Base-by-base conservation (phyloP, 2,888 invertebrate genomes). In the Phortica okadai region DNA sequence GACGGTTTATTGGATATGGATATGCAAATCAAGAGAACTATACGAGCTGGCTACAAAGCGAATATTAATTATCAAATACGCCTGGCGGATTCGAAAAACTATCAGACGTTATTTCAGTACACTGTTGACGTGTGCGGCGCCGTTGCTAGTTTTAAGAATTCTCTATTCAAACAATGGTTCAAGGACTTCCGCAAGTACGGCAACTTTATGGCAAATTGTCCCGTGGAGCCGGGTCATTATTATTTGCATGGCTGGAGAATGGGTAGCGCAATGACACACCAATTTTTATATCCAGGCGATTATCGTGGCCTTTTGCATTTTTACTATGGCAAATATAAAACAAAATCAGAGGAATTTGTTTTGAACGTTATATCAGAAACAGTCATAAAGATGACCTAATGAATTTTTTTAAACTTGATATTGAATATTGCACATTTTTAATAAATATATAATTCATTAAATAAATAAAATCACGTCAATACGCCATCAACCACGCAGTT, bases 151-250 rank as follows among this genome's bases (percentile, higher is more conserved):
- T 2, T 64, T 72, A n/a, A 76, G 77, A n/a, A 72, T 72, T 16
- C 73, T 76, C 42, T 83, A 45, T 79, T 80, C 1, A 80, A 80
- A 67, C 58, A 62, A 59, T 82, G 77, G 80, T 78, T 69, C 62
- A 74, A 75, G 8, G 79, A 78, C 58, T 2, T 82, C 0, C 33
- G 66, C 8, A 78, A 75, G 16, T 75, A 74, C 45, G 67, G 82
- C 6, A 84, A 83, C 54, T 79, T 81, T 25, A 76, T 79, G 58
- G 42, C 11, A 14, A 58, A 75, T n/a, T 83, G 83, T 72, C 82
- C 83, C 7, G 62, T 83, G 44, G 14, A 75, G 74, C 0, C 16
- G 8, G 76, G 50, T 33, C 67, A 74, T 10, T 80, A 79, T 67
- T 77, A 76, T 45, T 25, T 79, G 64, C 62, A 74, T 16, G 67